phyloP scores from a whole-genome alignment of 2,797 vertebrate species.

The Chromis chromis region DNA sequence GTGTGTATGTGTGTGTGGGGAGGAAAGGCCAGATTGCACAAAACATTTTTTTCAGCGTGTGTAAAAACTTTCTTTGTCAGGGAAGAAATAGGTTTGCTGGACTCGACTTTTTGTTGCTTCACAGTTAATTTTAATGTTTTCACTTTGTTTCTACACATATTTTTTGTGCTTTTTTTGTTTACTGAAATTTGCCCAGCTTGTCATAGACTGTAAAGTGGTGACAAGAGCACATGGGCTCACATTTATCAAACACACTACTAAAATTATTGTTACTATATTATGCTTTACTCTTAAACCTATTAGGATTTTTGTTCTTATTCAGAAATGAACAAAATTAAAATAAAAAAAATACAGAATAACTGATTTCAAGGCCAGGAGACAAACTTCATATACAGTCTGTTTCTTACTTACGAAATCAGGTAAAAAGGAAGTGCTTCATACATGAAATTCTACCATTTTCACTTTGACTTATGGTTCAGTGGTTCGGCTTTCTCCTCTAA shows the following conservation, averaged over 20 bases:
- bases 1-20: not conserved
- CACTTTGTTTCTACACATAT: no score
- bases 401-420: slow-evolving; percentile 14
- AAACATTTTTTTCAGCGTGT: not conserved
- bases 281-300: not conserved
- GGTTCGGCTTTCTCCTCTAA: slow-evolving; percentile 47
- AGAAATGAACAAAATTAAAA: not conserved
- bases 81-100: not conserved
- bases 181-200: not conserved
- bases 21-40: not conserved
- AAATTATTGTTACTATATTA: not conserved
- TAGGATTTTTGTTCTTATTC: not conserved
- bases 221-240: not conserved
- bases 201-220: not conserved
- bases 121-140: no score
- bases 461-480: slow-evolving; percentile 23
- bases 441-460: slow-evolving; percentile 26
- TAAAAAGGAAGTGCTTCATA: slow-evolving; percentile 38
- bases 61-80: not conserved
- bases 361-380: slow-evolving; percentile 5
- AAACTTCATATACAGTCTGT: slow-evolving; percentile 11
- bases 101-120: not conserved
- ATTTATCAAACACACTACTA: not conserved
- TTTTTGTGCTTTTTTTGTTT: not conserved
- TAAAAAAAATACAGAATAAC: not conserved